Evolutionary conservation across 2,113 vertebrate species (phyloP), one percentile per base, ranked within the genome.

Genomic region (Sebastes fasciatus): DNA sequence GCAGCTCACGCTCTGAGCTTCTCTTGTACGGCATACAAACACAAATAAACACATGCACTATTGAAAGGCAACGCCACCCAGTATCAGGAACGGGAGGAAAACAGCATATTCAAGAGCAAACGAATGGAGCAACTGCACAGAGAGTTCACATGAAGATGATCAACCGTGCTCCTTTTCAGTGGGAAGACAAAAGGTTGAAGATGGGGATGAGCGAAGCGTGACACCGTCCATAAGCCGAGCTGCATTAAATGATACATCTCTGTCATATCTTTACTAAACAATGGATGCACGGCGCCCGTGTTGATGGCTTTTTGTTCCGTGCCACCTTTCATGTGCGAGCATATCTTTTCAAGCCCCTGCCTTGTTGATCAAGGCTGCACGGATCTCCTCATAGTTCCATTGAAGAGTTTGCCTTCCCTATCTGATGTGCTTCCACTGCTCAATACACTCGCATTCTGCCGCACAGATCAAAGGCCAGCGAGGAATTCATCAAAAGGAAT

Each of bases 401-500:
- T 73, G 62, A 79, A 74, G 83, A 71, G 58, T 74, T 79, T 19
- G 54, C 42, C 48, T 75, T 51, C 77, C 10, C 70, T 40, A 85
- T 86, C 74, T 80, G 79, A 86, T 74, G 60, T 7, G n/a, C 62
- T 51, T 85, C 77, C 68, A 46, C 58, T 16, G 60, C 84, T 84
- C 77, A 10, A 83, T 60, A 62, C 70, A n/a, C 74, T 85, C 21
- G 9, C 69, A 60, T 85, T 79, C 45, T 49, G n/a, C 67, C 0
- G 58, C 83, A 2, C 76, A 65, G 86, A 91, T 93, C 89, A 92
- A 92, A 92, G 79, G 83, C 74, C 86, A 51, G 78, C 0, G 45
- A 83, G 43, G 64, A 69, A 79, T 71, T 90, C 76, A 88, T 92
- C 89, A 90, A 91, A 91, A 58, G 77, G 87, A 91, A 91, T 91